Evolutionary conservation across 2,113 vertebrate species (phyloP), one percentile per base, ranked within the genome.

Genomic region (Zootoca vivipara): DNA sequence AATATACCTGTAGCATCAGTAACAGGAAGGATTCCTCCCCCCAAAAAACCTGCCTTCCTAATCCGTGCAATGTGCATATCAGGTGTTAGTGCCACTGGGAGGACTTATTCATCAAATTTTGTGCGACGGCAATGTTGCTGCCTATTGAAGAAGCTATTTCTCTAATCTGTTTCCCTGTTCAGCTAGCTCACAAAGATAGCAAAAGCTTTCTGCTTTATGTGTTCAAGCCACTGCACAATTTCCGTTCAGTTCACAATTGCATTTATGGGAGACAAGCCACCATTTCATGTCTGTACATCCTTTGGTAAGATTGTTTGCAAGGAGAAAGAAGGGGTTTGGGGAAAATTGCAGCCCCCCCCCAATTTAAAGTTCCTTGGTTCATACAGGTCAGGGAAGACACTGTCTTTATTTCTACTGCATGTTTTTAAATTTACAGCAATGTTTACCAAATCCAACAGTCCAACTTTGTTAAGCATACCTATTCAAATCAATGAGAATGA

Each of bases 131-230:
- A 83, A 78, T 94, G 89, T 94, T 94, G 78, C 87, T 94, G 90
- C 79, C 88, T 95, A 46, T 87, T 91, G 94, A 95, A 90, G 89
- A 95, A 89, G 74, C 90, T 94, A 87, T 72, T 94, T 94, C 93
- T 95, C 79, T 94, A 90, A 95, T 92, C 92, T 92, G 69, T 87
- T 85, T 93, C 87, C 58, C 84, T 95, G 92, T 95, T 91, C 88
- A 89, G 26, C 78, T 89, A 92, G 82, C 89, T 95, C 89, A 89
- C 84, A 94, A 90, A 94, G 90, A 95, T 94, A 93, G 85, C 90
- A 91, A 73, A 7, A 90, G 87, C 85, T 92, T 94, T 95, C 83
- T 90, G 46, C 88, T 86, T 26, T 85, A 86, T 89, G 35, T 82
- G n/a, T 91, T 94, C 92, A 94, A 91, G 94, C 90, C 72, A 88